Evolutionary conservation across 2,888 invertebrate species (phyloP), one percentile per base, ranked within the genome.

Genomic region (Lasioglossum figueresi): DNA sequence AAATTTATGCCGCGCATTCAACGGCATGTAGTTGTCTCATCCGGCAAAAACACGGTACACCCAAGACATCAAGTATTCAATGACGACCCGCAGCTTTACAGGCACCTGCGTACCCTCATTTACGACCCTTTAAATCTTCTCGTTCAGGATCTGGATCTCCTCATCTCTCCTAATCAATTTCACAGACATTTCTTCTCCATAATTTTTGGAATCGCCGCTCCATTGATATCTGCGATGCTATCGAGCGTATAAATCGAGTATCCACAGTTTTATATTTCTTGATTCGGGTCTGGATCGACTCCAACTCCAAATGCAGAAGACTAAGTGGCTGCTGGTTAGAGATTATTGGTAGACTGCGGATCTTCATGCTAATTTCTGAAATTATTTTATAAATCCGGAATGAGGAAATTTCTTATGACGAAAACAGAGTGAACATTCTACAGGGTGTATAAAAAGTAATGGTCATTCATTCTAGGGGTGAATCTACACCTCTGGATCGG

Each of bases 11-110:
- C 23, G 52, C 68, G 19, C 68, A 56, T 80, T 80, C 70, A 80
- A 45, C 40, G 56, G 19, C 74, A 40, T 52, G 48, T 68, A 66
- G 52, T 56, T 80, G 80, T 79, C 79, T 79, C 72, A 5, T 63
- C n/a, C 43, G 56, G 63, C 10, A 45, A 63, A 73, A 79, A 79
- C 48, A 66, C 37, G 73, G n/a, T 37, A 43, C 73, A 40, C 37
- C 63, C 12, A n/a, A 63, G 73, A 66, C 79, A 79, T 79, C 43
- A 43, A 75, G 59, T 66, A 73, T 63, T 73, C 72, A 79, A 73
- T 79, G 72, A 79, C 72, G 79, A 59, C 34, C 63, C 31, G 14
- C 34, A 10, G 27, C 12, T 66, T 73, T 73, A n/a, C 16, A 10
- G 45, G 37, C 45, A 72, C 72, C 72, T 43, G 59, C 19, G 45